Evolutionary conservation across 2,888 invertebrate species (phyloP), one percentile per base, ranked within the genome.

Genomic region (Tenthredo notha): DNA sequence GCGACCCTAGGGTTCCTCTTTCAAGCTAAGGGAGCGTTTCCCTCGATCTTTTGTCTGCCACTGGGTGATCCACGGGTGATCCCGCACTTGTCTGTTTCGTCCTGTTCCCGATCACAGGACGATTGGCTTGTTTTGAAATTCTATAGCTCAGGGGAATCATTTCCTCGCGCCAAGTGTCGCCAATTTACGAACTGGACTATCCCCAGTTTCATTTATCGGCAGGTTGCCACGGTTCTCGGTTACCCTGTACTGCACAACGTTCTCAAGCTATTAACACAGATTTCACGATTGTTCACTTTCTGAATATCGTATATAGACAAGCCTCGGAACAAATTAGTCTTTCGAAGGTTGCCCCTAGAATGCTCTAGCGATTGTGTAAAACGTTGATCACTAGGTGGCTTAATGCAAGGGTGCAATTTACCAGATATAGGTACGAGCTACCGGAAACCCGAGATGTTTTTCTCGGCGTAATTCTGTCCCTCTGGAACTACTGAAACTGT

Each of bases 71-170:
- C 77, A 43, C 47, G 37, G 29, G 83, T 70, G 83, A 83, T 83
- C 67, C 50, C 80, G 61, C 83, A 83, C 83, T 83, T 83, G 83
- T n/a, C 47, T 43, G 21, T 25, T 50, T 29, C 43, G 61, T 65
- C 88, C 89, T 87, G 88, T 87, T 88, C 86, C 86, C 85, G 87
- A 86, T 88, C 85, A 86, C 85, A 75, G 86, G 87, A 87, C 89
- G 90, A 92, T 90, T 91, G 90, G 90, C 88, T 90, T 91, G 90
- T 91, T 91, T 89, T 91, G 91, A 91, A 90, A 92, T 90, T 90
- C 87, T 90, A 89, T 88, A 87, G 65, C 75, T 78, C 50, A 75
- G 15, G 85, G 85, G 61, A 83, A 67, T 83, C 40, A 33, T 83
- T 83, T 83, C 83, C 43, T 83, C 83, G 83, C 83, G 83, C 83